phyloP scores from a whole-genome alignment of 2,888 invertebrate genomes.

The Nomada ruficornis region DNA sequence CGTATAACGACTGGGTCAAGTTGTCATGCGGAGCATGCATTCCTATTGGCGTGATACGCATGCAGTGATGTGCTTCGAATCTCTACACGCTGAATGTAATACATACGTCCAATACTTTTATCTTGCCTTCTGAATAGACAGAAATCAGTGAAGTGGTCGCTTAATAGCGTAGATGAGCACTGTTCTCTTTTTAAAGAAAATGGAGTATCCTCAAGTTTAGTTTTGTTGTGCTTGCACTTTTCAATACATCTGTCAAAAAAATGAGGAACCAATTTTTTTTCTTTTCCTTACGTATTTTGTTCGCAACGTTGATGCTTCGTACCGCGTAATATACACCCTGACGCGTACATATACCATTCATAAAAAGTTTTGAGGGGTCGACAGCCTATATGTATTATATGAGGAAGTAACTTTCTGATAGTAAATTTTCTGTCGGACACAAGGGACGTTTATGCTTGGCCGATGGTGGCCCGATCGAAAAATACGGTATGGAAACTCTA shows the following conservation, averaged over 20 bases:
- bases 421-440: slow-evolving; percentile 42
- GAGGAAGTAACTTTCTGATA: slow-evolving; percentile 48
- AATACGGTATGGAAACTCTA: slow-evolving; percentile 26
- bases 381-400: slow-evolving; percentile 35
- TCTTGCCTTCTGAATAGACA: not conserved
- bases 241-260: not conserved
- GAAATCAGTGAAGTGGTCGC: not conserved
- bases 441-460: slow-evolving; percentile 33
- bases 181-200: too few relatives aligned
- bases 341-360: slow-evolving; percentile 30
- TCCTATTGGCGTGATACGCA: slow-evolving; percentile 54
- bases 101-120: slow-evolving; percentile 9
- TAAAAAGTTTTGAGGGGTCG: slow-evolving; percentile 38
- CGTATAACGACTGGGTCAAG: slow-evolving; percentile 53
- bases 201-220: too few relatives aligned
- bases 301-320: not conserved
- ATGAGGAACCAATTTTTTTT: not conserved
- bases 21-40: slow-evolving; percentile 55
- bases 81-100: not conserved
- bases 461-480: slow-evolving; percentile 37
- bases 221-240: too few relatives aligned
- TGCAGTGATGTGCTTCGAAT: slow-evolving; percentile 46
- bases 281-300: slow-evolving; percentile 10
- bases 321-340: slow-evolving; percentile 30
- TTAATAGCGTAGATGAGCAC: too few relatives aligned